phyloP scores from a whole-genome alignment of 2,797 vertebrate species.

The Eulemur albifrons region DNA sequence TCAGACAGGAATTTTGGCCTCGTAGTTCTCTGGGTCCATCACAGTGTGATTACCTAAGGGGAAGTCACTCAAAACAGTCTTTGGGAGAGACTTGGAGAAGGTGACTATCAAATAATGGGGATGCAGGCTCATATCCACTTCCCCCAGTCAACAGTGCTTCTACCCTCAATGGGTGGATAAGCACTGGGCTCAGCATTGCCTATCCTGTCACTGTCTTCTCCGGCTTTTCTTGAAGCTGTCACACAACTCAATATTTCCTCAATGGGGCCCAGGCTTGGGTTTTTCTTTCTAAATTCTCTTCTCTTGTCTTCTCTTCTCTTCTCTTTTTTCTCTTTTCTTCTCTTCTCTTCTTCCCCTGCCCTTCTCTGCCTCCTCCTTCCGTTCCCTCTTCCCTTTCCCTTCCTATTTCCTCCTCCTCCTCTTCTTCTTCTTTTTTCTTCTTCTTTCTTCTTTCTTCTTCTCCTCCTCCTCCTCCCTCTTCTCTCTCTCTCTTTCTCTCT shows the following conservation, averaged over 20 bases:
- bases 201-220: background rate
- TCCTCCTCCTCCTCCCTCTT: background rate
- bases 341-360: background rate
- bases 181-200: background rate
- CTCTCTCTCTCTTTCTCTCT: too few relatives aligned
- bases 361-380: background rate
- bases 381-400: background rate
- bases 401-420: background rate
- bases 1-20: slow-evolving; percentile 9
- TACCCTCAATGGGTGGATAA: background rate
- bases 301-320: background rate
- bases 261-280: background rate
- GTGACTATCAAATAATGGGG: background rate
- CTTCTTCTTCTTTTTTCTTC: background rate
- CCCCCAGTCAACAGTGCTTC: background rate
- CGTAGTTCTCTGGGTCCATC: background rate
- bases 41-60: background rate
- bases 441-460: background rate
- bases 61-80: background rate
- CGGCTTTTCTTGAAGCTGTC: background rate
- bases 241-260: background rate
- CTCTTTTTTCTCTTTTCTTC: background rate
- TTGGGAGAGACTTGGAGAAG: background rate
- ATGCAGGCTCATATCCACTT: background rate
- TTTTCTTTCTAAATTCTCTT: background rate